Base-by-base conservation (phyloP, 2,888 invertebrate species). In the Petrophora chlorosata region DNA sequence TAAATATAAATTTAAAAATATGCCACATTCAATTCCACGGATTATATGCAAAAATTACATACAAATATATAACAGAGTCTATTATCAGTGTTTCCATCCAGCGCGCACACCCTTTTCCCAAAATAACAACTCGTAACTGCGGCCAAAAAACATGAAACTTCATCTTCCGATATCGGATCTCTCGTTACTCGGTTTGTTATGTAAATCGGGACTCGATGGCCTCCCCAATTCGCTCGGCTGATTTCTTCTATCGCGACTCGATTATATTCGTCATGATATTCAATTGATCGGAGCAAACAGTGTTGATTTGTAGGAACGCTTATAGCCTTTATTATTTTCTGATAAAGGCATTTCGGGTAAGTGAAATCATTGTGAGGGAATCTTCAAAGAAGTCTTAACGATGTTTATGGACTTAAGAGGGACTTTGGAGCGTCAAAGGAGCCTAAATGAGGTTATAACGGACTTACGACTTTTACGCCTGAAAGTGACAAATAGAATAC, bases 161-260 rank as follows among this genome's bases (percentile, higher is more conserved):
- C 51, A 56, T 58, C 47, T 45, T 52, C 41, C 38, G 45, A 44
- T 49, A 58, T 56, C 54, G 40, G 50, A 56, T 60, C 49, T 32
- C 51, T 70, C 65, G 64, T 70, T 70, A 70, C 59, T 55, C 55
- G 65, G 69, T 73, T 73, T 75, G 67, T 72, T 67, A 73, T 76
- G 71, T 63, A 73, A 74, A 74, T 76, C 59, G 63, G 60, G 59
- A 66, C 56, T 56, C 58, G 60, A 70, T 70, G 56, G 63, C 61
- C 62, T 67, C 61, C 52, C 59, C 59, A 57, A 58, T 69, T 68
- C 60, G 56, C 49, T 56, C 51, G 36, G 53, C 51, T 62, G 59
- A 63, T 59, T 59, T 52, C 55, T 66, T 58, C 51, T 46, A 61
- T 50, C 53, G 43, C 25, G 35, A 47, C 54, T 59, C 57, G 53